These are phyloP conservation scores for Mobula birostris DNA, from an alignment of 2,113 vertebrate genomes.

Conservation along the genomic window DNA sequence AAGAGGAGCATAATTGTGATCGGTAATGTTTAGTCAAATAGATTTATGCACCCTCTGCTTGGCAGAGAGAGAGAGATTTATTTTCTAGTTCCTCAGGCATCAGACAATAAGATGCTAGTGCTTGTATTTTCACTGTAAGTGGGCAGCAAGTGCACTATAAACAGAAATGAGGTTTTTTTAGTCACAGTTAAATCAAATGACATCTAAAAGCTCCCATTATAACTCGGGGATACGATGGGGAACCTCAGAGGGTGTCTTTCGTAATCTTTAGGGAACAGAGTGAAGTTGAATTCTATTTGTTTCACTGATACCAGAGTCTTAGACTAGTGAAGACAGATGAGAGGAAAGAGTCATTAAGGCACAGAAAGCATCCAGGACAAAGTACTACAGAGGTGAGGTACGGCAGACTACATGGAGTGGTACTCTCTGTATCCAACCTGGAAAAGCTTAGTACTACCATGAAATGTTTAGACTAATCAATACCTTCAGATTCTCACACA, in stretches of 20 bases:
- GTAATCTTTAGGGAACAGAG: not conserved
- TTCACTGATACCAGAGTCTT: not conserved
- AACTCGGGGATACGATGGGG: not conserved
- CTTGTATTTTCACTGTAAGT: constrained; percentile 4
- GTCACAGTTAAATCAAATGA: not conserved
- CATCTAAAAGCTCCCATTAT: not conserved
- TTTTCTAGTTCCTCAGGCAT: not conserved
- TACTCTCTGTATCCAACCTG: not conserved
- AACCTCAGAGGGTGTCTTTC: not conserved
- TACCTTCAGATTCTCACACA: not conserved
- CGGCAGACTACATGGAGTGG: not conserved
- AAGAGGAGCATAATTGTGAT: not conserved
- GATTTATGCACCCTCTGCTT: not conserved
- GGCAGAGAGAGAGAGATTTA: not conserved
- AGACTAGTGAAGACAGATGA: not conserved
- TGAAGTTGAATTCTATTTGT: not conserved
- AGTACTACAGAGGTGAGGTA: too few relatives aligned
- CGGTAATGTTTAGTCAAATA: not conserved
- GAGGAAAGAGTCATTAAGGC: not conserved
- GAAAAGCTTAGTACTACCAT: not conserved
- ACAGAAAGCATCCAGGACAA: not conserved
- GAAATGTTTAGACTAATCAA: not conserved
- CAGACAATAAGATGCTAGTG: not conserved
- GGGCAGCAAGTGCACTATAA: not conserved
- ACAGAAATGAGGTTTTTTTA: not conserved